Base-by-base conservation (phyloP, 2,113 vertebrate genomes). In the Syngnathus typhle region DNA sequence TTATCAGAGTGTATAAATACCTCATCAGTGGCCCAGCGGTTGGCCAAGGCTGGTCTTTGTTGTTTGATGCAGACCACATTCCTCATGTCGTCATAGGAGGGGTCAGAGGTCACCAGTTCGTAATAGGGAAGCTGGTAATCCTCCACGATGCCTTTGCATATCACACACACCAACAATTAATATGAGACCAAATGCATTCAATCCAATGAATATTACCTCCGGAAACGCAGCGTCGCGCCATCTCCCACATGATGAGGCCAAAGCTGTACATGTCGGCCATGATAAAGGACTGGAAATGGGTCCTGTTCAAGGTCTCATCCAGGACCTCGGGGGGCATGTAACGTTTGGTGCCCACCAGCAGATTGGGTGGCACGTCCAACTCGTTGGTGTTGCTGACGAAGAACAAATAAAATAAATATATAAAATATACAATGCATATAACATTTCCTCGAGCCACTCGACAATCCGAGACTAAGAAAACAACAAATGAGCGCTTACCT, bases 181-280 rank as follows among this genome's bases (percentile, higher is more conserved):
- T 16, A 6, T 37, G 3, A 38, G 21, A 70, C 38, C 9, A 39
- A 19, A 61, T 2, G 38, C 1, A 46, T 52, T 13, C 0, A 46
- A 32, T 3, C 6, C 1, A 11, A 38, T 41, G 39, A 12, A 32
- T 5, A 19, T 60, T 79, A 99, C 97, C 97, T 90, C 94, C 95
- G 7, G 95, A 96, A 67, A 94, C 93, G 73, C 97, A 98, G 82
- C 95, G 93, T 68, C 95, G 91, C 0, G 93, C 91, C 66, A 98
- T 90, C 86, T 99, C 97, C 97, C 97, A 99, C 21, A 98, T 88
- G 76, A 99, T 98, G 68, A 99, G 94, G 37, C 97, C 96, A 70
- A 98, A 98, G 71, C 97, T 99, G 76, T 99, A 99, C 95, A 99
- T 98, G 86, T 99, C 97, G 0, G 97, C 97, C 94, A 96, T 98